phyloP scores from a whole-genome alignment of 2,797 vertebrate genomes.

The Petrocephalus schoutedeni region DNA sequence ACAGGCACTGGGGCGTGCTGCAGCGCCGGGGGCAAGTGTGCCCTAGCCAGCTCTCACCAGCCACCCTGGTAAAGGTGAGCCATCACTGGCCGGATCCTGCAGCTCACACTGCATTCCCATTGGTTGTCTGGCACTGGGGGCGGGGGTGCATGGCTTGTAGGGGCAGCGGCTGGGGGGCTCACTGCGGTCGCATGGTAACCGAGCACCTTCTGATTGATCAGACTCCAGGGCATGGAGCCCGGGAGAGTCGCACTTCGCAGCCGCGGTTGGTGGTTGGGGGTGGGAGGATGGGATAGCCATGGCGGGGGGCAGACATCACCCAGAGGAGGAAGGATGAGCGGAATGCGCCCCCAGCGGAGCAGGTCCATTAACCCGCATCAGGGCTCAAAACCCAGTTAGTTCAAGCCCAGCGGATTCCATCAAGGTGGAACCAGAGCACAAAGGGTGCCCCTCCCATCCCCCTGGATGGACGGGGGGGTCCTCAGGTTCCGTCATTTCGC shows the following conservation, averaged over 20 bases:
- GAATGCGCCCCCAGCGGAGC: not conserved
- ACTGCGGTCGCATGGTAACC: not conserved
- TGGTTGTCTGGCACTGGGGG: not conserved
- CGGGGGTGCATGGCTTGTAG: not conserved
- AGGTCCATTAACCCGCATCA: conserved; percentile 44
- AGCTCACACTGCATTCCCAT: too few species aligned
- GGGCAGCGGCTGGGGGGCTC: too few species aligned
- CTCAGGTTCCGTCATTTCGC: not conserved
- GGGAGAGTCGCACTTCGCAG: not conserved
- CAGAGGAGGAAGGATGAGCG: not conserved
- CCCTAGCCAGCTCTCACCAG: not conserved
- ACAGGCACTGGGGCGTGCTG: not conserved
- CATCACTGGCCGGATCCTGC: too few species aligned
- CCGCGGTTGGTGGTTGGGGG: not conserved
- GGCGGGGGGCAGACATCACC: not conserved
- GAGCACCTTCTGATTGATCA: not conserved
- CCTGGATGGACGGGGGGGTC: not conserved
- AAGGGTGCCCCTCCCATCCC: not conserved
- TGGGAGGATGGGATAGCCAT: not conserved
- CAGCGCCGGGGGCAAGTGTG: not conserved
- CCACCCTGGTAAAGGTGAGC: too few species aligned
- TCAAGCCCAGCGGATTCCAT: conserved; percentile 49
- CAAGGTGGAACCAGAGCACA: conserved; percentile 23
- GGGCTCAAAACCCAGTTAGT: conserved; percentile 55
- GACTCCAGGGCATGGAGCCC: not conserved